Base-by-base conservation (phyloP, 2,888 invertebrate species). In the Euphydryas editha region DNA sequence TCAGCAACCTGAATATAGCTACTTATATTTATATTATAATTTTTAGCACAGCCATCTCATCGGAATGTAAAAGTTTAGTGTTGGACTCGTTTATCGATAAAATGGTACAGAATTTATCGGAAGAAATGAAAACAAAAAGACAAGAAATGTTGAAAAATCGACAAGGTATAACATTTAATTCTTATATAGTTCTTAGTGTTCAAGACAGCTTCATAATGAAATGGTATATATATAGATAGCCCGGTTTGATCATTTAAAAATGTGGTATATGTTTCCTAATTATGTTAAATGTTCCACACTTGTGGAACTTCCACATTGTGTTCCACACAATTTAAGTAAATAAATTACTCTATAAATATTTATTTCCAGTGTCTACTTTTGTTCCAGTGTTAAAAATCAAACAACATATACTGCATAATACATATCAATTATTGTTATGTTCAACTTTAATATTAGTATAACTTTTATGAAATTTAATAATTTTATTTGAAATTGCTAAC, bases 1-100 rank as follows among this genome's bases (percentile, higher is more conserved):
- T n/a, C n/a, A n/a, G n/a, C n/a, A n/a, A n/a, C n/a, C n/a, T n/a
- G n/a, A n/a, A n/a, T n/a, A 17, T n/a, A 44, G 17, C n/a, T 46
- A 46, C 10, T 21, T 21, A 47, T 47, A 47, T 3, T 15, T 7
- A 24, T 20, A 4, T 30, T 57, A 10, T 60, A 54, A 70, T 59
- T 80, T 82, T 47, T 80, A 92, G 92, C 68, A 59, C 85, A 21
- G 64, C 77, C 1, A 92, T 92, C 68, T 78, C 81, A 13, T 92
- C 94, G 0, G 92, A 94, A 79, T 94, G 93, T 71, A 93, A 92
- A 60, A 95, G 95, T 39, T 81, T 95, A 64, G 95, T 95, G 4
- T 77, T 97, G 65, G 96, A 96, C 77, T 95, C 95, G 71, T 95
- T 96, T 73, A 96, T 97, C 61, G 95, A 95, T 30, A 95, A 94